Conservation (phyloP, 2,113 vertebrate species). For the Microcebus jonahi region DNA sequence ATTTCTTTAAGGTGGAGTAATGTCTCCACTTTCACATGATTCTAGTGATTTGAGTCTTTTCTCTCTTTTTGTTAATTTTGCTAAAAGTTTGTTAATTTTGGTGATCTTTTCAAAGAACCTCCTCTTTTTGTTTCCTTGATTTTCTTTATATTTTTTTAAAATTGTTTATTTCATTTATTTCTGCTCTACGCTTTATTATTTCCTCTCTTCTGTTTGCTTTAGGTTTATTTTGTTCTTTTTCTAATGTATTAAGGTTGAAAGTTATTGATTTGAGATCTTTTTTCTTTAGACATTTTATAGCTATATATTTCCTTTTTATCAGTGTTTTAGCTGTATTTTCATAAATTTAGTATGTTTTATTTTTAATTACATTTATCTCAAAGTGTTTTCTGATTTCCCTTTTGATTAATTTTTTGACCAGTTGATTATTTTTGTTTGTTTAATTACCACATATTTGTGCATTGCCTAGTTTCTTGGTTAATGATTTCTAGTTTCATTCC, state of each 20-base stretch:
- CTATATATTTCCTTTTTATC: neutral
- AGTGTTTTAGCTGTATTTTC: neutral
- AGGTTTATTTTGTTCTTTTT: neutral
- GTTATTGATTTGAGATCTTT: neutral
- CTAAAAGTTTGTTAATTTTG: neutral
- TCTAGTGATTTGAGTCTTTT: neutral
- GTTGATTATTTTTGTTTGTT: neutral
- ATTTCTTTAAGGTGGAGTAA: neutral
- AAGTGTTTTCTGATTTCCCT: neutral
- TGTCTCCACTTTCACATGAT: neutral
- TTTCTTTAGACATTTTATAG: neutral
- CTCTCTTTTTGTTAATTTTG: neutral
- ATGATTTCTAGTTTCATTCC: neutral
- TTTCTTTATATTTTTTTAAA: neutral
- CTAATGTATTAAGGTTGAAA: neutral
- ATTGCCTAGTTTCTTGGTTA: neutral
- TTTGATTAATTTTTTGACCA: neutral
- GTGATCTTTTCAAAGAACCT: neutral
- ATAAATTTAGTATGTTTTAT: neutral
- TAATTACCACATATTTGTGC: neutral
- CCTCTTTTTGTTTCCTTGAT: neutral
- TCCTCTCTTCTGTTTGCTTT: neutral
- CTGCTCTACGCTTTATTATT: neutral
- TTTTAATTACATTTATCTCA: neutral
- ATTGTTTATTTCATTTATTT: neutral